Evolutionary conservation across 1,140 invertebrate genomes (phyloP).

Genomic region (Pseudobourletiella spinata): DNA sequence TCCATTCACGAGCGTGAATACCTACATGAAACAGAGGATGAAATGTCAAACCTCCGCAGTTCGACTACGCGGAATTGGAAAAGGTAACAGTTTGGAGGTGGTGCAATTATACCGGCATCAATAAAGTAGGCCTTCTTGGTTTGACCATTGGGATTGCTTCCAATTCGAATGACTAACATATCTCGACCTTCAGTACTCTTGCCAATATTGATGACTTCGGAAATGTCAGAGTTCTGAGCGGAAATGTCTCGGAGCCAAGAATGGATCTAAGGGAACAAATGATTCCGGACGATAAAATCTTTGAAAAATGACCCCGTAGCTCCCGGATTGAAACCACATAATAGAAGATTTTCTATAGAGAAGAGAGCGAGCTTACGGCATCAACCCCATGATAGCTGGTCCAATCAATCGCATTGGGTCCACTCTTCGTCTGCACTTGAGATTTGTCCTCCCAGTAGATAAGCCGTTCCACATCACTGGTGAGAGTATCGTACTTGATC

Average conservation of each 20-base stretch:
- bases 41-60: no score
- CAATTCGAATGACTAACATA: conserved; percentile 53
- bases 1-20: conserved; percentile 60
- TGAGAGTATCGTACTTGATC: conserved; percentile 3
- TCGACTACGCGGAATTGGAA: no score
- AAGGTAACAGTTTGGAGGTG: no score
- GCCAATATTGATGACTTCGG: conserved; percentile 48
- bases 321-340: not conserved
- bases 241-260: conserved; percentile 44
- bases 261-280: conserved; percentile 42
- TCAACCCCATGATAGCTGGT: not conserved
- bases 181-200: conserved; percentile 49
- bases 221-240: conserved; percentile 43
- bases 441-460: not conserved
- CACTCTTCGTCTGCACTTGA: not conserved
- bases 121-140: conserved; percentile 27
- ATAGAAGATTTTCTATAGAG: no score
- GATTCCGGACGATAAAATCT: not conserved
- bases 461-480: conserved; percentile 7
- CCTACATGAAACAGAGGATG: no score
- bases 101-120: conserved; percentile 35
- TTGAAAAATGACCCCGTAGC: no score
- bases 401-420: not conserved
- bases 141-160: conserved; percentile 20
- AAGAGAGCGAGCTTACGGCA: no score